A percentile compares a stretch with the other conserved stretches of the same genome.
Evolutionary conservation across 2,113 vertebrate genomes (phyloP).

Genomic region (Oreochromis tanganicae): DNA sequence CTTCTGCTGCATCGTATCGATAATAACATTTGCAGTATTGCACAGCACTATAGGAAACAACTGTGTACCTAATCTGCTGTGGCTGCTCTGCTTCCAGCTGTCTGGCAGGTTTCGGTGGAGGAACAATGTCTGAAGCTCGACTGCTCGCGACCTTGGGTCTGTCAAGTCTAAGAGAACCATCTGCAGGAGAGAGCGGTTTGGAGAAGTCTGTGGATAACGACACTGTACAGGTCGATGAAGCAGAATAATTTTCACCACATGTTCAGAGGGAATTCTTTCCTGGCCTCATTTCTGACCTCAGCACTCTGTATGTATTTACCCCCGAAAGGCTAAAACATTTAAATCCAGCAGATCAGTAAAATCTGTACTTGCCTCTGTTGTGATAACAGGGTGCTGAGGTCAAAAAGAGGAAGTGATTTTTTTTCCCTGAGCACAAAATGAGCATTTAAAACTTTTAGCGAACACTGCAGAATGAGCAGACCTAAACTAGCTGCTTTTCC

Average conservation of each 20-base stretch:
- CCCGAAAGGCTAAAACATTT: background rate
- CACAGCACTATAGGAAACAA: background rate
- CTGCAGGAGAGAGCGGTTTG: constrained; percentile 57
- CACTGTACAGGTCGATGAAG: background rate
- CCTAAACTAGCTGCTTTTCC: constrained; percentile 67
- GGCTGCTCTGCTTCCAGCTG: constrained; percentile 41
- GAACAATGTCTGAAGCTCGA: constrained; percentile 65
- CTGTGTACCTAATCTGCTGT: constrained; percentile 35
- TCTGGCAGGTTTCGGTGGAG: constrained; percentile 71
- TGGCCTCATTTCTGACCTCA: background rate
- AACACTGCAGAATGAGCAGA: constrained; percentile 41
- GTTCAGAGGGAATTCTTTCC: background rate
- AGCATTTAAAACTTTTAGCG: background rate
- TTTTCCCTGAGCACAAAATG: background rate
- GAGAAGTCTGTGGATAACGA: background rate
- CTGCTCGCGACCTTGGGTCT: constrained; percentile 72
- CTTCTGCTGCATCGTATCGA: background rate
- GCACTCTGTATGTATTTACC: background rate
- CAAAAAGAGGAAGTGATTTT: background rate
- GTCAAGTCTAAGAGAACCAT: constrained; percentile 69
- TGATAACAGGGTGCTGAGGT: background rate
- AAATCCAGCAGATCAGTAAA: background rate
- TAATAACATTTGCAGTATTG: background rate
- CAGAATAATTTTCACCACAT: background rate
- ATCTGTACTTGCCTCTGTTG: background rate